Conservation (phyloP, 1,140 invertebrate species). For the Drosophila suzukii region DNA sequence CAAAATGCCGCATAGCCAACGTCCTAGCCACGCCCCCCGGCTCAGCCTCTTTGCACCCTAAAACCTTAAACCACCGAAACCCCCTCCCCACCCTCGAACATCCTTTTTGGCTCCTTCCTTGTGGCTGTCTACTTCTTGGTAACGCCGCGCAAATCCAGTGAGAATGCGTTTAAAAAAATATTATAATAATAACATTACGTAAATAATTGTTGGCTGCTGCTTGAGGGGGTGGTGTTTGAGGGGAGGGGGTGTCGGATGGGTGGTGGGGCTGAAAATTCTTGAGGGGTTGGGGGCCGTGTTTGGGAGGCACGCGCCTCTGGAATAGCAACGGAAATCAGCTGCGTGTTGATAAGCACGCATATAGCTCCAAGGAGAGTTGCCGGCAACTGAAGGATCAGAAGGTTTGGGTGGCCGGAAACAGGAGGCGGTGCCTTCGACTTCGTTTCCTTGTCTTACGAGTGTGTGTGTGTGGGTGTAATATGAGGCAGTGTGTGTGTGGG, state of each 20-base stretch:
- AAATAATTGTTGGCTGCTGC: conserved; percentile 79
- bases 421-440: conserved; percentile 26
- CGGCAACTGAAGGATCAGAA: conserved; percentile 20
- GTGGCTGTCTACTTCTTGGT: conserved; percentile 45
- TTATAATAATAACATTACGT: conserved; percentile 83
- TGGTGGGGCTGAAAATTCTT: conserved; percentile 14
- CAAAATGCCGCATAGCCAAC: conserved; percentile 73
- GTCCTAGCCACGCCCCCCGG: conserved; percentile 49
- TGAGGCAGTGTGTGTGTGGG: not conserved
- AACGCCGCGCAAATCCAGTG: conserved; percentile 73
- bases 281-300: not conserved
- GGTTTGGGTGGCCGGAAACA: not conserved
- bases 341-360: conserved; percentile 80
- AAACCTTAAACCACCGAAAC: conserved; percentile 14
- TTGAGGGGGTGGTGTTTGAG: not conserved
- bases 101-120: conserved; percentile 21
- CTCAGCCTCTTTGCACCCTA: conserved; percentile 10
- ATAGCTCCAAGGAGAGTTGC: conserved; percentile 45
- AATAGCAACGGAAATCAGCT: conserved; percentile 80
- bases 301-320: conserved; percentile 66
- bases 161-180: conserved; percentile 83
- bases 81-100: not conserved
- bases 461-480: conserved; percentile 6
- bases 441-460: conserved; percentile 21
- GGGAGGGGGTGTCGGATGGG: not conserved